Evolutionary conservation across 2,113 vertebrate species (phyloP), one percentile per base, ranked within the genome.

Genomic region (Lamprotornis superbus): DNA sequence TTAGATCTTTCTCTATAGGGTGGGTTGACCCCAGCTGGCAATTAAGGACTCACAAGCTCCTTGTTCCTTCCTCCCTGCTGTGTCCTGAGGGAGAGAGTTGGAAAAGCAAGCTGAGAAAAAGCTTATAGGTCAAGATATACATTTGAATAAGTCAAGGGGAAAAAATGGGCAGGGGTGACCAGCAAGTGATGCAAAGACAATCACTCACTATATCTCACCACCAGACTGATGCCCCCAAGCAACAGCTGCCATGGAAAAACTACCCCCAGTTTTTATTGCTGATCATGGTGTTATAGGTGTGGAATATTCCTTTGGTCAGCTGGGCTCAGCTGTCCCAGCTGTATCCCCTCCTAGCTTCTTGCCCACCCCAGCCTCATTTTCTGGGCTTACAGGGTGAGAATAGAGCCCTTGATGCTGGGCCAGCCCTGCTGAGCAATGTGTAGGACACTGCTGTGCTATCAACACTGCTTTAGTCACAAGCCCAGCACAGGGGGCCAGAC

Each of bases 401-500:
- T 1, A 20, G 70, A 78, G 52, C 31, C 27, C 71, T 61, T 42
- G 40, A 3, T 44, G 64, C 59, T 68, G 53, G 35, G 59, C 57
- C 68, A 83, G 77, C 73, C 33, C 35, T 78, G 49, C 70, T 60
- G 15, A 55, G 80, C 71, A 9, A 3, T 23, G 40, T 68, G 67
- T 63, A 3, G 73, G 80, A 5, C 28, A 13, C 0, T 23, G 19
- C 10, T 49, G 24, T 35, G 53, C 70, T 65, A 7, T 3, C n/a
- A 53, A 11, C 39, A 8, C 31, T 42, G 12, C 1, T 47, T 17
- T 7, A n/a, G 46, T 39, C 53, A 35, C 39, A 15, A 7, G 9
- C 23, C 10, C 82, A 39, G 17, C 46, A 7, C 60, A 40, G 0
- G 2, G 42, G 0, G 0, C 27, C 2, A 1, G 44, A 5, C 49